These are phyloP conservation scores for Scaptomyza pallida DNA, from an alignment of 1,140 invertebrate species.

Conservation along the genomic window DNA sequence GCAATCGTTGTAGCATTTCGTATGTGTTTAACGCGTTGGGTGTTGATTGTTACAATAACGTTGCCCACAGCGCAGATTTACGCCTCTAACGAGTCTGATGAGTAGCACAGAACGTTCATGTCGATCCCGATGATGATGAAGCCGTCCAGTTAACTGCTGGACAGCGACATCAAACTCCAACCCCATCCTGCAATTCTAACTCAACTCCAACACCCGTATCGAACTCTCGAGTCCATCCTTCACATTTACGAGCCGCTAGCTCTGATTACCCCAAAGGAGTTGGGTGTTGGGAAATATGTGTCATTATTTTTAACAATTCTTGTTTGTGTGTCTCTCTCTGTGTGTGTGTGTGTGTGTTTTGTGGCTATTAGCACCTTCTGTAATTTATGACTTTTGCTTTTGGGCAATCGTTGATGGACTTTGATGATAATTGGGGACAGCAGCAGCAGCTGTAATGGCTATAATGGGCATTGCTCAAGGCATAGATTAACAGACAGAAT, in stretches of 20 bases:
- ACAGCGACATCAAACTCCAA: conserved; percentile 3
- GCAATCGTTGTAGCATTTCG: conserved; percentile 41
- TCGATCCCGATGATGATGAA: conserved; percentile 24
- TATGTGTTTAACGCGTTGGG: conserved; percentile 63
- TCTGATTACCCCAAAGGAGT: conserved; percentile 22
- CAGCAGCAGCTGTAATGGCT: conserved; percentile 1
- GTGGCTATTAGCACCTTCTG: conserved; percentile 66
- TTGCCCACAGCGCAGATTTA: conserved; percentile 74
- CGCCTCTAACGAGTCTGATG: conserved; percentile 58
- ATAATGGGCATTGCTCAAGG: conserved; percentile 13
- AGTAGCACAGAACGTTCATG: conserved; percentile 22
- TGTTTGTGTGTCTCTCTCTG: conserved; percentile 1
- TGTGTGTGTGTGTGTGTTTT: conserved; percentile 5
- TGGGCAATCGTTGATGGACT: conserved; percentile 42
- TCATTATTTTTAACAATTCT: conserved; percentile 63
- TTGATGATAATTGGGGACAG: conserved; percentile 38
- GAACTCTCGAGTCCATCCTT: conserved; percentile 18
- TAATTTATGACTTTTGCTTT: conserved; percentile 62
- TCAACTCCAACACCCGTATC: background rate
- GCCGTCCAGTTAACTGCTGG: conserved; percentile 28
- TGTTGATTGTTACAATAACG: conserved; percentile 80
- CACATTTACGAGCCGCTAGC: conserved; percentile 30
- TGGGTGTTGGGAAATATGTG: conserved; percentile 47
- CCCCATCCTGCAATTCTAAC: background rate
- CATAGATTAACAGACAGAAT: too few relatives aligned